Conservation (phyloP, 35 echinoderm and acorn worm species). For the Lytechinus variegatus region DNA sequence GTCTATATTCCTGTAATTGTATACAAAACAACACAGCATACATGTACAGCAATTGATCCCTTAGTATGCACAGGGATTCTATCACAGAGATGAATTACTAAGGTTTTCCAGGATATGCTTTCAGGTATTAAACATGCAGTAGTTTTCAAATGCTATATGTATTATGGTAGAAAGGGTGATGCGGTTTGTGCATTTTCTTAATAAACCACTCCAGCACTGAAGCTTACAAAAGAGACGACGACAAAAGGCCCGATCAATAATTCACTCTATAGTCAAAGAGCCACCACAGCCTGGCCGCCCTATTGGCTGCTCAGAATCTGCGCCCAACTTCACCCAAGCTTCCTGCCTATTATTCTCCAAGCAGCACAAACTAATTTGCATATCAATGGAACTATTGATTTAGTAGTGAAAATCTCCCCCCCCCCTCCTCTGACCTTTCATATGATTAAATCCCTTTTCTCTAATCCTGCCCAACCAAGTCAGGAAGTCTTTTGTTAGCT, state of each 20-base stretch:
- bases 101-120: neutral
- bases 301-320: neutral
- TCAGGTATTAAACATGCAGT: neutral
- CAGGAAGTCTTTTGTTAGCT: slow-evolving; percentile 2
- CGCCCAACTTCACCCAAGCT: neutral
- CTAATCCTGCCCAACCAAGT: neutral
- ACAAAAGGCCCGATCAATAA: neutral
- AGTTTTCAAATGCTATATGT: neutral
- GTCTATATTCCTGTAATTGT: too few species aligned
- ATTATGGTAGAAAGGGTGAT: too few species aligned
- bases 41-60: too few species aligned
- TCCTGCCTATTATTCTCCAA: neutral
- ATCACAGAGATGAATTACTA: neutral
- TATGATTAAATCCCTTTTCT: neutral
- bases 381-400: neutral
- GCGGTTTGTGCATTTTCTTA: too few species aligned
- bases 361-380: neutral
- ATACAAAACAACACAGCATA: too few species aligned
- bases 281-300: neutral
- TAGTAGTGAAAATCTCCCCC: neutral
- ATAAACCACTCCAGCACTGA: too few species aligned
- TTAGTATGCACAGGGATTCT: neutral
- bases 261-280: neutral
- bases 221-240: neutral
- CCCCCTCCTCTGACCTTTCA: neutral